A percentile compares a stretch with the other conserved stretches of the same genome.
Conservation (phyloP, 2,113 vertebrate species). For the Alaudala cheleensis region DNA sequence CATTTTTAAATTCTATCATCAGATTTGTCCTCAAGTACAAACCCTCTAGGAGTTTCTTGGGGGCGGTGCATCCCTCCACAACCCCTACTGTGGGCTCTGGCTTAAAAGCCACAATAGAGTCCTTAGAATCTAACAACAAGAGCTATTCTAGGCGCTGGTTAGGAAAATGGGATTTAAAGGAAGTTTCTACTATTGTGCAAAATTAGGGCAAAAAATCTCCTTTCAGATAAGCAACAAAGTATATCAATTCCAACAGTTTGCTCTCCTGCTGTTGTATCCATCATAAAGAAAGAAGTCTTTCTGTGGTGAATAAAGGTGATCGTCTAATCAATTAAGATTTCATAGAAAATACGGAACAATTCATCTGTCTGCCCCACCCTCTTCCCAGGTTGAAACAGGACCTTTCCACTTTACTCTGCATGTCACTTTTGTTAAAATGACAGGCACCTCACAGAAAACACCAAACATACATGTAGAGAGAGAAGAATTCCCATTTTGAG, state of each 20-base stretch:
- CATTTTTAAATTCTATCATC: constrained; percentile 63
- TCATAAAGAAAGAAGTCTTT: constrained; percentile 67
- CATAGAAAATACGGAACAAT: constrained; percentile 67
- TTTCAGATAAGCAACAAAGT: constrained; percentile 74
- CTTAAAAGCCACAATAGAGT: constrained; percentile 73
- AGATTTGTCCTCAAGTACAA: constrained; percentile 62
- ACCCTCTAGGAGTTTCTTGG: constrained; percentile 64
- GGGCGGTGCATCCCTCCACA: constrained; percentile 48
- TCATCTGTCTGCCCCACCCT: constrained; percentile 67
- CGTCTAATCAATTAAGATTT: constrained; percentile 75
- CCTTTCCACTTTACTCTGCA: constrained; percentile 66
- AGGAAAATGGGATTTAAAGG: constrained; percentile 75
- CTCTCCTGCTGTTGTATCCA: constrained; percentile 72
- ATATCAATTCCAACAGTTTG: constrained; percentile 72
- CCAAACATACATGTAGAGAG: constrained; percentile 50
- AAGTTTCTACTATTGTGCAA: constrained; percentile 70
- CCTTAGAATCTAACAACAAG: constrained; percentile 69
- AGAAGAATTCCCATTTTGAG: constrained; percentile 50
- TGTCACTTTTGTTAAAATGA: constrained; percentile 69
- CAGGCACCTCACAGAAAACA: constrained; percentile 58
- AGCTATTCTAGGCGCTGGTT: constrained; percentile 67
- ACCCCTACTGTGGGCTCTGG: constrained; percentile 67
- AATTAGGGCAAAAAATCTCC: constrained; percentile 74
- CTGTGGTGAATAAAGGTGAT: constrained; percentile 67
- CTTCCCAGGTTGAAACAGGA: constrained; percentile 63